These are phyloP conservation scores for Drosophila cyrtoloma DNA, from an alignment of 2,888 invertebrate species.

Conservation along the genomic window DNA sequence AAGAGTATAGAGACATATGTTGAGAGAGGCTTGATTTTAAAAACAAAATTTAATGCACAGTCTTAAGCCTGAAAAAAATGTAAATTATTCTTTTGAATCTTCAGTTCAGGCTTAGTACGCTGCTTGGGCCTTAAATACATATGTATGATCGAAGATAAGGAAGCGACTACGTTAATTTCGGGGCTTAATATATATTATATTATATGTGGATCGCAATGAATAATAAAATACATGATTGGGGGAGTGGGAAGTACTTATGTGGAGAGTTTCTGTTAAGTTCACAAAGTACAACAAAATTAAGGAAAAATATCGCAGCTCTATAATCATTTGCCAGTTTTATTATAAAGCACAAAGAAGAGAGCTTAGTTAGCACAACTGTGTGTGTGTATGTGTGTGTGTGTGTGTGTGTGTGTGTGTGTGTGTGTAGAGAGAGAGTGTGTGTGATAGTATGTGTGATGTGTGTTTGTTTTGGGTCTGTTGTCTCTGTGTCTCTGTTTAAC, in stretches of 20 bases:
- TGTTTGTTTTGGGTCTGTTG: conserved; percentile 10
- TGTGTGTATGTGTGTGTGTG: conserved; percentile 8
- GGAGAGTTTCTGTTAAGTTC: conserved; percentile 5
- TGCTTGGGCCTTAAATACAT: conserved; percentile 14
- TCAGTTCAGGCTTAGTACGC: conserved; percentile 7
- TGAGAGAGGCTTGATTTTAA: neutral
- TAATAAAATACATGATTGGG: neutral
- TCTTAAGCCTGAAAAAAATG: conserved; percentile 11
- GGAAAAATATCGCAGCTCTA: conserved; percentile 27
- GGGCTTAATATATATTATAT: conserved; percentile 10
- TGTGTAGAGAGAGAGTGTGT: neutral
- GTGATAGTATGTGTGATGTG: conserved; percentile 30
- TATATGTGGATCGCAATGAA: conserved; percentile 7
- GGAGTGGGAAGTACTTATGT: neutral
- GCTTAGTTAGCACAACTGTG: conserved; percentile 1
- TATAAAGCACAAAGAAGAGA: conserved; percentile 29
- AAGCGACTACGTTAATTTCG: conserved; percentile 29
- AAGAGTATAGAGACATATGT: neutral
- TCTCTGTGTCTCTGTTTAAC: conserved; percentile 51
- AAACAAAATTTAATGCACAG: conserved; percentile 12
- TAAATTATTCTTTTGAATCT: neutral
- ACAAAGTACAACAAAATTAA: conserved; percentile 30
- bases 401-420: conserved; percentile 8
- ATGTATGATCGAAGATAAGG: conserved; percentile 9
- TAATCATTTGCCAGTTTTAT: conserved; percentile 26